Conservation (phyloP, 2,797 vertebrate genomes). For the Cynopterus sphinx region DNA sequence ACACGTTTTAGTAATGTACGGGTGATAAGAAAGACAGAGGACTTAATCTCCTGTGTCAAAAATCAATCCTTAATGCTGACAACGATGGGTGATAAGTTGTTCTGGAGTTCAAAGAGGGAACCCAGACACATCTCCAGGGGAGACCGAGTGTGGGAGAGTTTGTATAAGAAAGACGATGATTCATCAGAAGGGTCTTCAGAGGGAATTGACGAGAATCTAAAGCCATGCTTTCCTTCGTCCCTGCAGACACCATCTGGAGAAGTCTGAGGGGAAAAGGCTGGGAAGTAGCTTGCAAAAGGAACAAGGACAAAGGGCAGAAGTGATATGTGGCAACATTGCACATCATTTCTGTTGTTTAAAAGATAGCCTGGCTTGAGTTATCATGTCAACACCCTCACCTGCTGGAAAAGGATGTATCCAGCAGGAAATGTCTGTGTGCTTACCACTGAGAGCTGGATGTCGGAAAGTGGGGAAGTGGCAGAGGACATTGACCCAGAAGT, state of each 20-base stretch:
- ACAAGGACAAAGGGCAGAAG: background rate
- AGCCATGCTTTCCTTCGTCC: background rate
- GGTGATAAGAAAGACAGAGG: background rate
- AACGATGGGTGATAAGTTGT: background rate
- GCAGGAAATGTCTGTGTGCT: background rate
- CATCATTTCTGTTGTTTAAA: background rate
- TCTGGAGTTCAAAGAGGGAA: background rate
- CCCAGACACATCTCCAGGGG: background rate
- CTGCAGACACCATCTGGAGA: background rate
- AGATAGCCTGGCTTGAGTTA: background rate
- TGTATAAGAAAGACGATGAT: background rate
- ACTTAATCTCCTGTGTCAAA: background rate
- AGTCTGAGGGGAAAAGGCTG: background rate
- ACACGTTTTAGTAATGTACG: accelerated
- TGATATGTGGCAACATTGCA: background rate
- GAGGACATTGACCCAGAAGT: background rate
- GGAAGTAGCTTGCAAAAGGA: background rate
- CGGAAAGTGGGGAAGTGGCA: background rate
- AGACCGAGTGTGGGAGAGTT: background rate
- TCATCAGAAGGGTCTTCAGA: background rate
- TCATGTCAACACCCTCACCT: background rate
- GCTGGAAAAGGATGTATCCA: background rate
- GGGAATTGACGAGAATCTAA: background rate
- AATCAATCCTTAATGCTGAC: background rate
- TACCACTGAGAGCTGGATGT: too few species aligned